Evolutionary conservation across 2,888 invertebrate genomes (phyloP).

Genomic region (Punctoribates punctum): DNA sequence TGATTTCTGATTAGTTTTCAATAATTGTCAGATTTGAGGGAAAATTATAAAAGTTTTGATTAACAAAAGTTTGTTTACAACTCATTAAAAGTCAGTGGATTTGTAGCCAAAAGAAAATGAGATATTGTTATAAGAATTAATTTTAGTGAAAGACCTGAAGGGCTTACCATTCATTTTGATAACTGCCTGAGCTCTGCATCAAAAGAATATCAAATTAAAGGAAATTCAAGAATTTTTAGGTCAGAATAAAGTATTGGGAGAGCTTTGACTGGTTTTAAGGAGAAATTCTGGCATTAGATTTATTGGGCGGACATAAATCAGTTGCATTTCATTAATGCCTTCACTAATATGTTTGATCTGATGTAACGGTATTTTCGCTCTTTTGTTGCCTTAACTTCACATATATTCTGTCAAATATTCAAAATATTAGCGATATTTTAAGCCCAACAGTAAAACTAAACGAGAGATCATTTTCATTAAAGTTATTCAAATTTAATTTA

Average conservation of each 20-base stretch:
- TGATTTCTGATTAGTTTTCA: too few species aligned
- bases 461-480: background rate
- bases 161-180: slow-evolving; percentile 17
- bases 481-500: background rate
- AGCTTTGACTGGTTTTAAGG: background rate
- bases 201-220: slow-evolving; percentile 27
- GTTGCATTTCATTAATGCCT: background rate
- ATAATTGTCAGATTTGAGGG: too few species aligned
- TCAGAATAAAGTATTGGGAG: background rate
- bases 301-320: background rate
- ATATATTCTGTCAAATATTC: too few species aligned
- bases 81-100: background rate
- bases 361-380: background rate
- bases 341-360: background rate
- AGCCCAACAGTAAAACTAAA: too few species aligned
- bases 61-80: background rate
- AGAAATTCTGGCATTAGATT: slow-evolving; percentile 11
- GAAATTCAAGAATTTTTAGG: background rate
- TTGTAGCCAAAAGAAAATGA: background rate
- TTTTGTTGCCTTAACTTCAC: too few species aligned
- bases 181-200: background rate
- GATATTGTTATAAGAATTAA: background rate
- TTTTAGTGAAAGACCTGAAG: background rate
- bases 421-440: too few species aligned
- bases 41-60: too few species aligned